These are phyloP conservation scores for Euwallacea similis DNA, from an alignment of 1,140 invertebrate species.

Conservation along the genomic window DNA sequence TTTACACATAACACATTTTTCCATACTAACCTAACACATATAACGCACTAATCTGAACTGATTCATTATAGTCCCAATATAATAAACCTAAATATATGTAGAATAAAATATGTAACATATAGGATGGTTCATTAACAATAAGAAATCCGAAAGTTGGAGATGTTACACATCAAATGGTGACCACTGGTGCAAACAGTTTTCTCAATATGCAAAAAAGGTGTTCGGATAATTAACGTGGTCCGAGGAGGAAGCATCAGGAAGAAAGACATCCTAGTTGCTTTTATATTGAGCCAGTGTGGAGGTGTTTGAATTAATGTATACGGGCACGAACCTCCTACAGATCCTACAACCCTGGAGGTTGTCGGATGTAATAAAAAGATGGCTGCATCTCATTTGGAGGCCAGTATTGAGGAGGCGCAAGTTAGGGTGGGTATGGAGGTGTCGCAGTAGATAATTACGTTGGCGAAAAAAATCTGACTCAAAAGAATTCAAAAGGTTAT, in stretches of 20 bases:
- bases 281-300: conserved; percentile 77
- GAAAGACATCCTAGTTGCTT: conserved; percentile 68
- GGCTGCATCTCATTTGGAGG: conserved; percentile 93
- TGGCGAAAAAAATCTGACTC: conserved; percentile 60
- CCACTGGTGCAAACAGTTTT: conserved; percentile 59
- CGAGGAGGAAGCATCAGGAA: conserved; percentile 93
- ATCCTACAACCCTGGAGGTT: conserved; percentile 67
- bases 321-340: conserved; percentile 80
- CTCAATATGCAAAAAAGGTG: conserved; percentile 82
- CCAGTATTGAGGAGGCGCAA: conserved; percentile 92
- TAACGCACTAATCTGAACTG: too few species aligned
- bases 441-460: conserved; percentile 85
- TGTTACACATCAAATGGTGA: too few species aligned
- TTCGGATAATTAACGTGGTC: conserved; percentile 92
- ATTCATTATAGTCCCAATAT: too few species aligned
- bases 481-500: too few species aligned
- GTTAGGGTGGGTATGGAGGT: conserved; percentile 90
- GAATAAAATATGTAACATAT: too few species aligned
- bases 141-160: too few species aligned
- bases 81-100: too few species aligned
- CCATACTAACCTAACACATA: too few species aligned
- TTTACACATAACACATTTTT: too few species aligned
- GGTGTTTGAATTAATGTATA: conserved; percentile 95
- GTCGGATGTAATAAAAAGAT: conserved; percentile 82
- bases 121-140: too few species aligned